These are phyloP conservation scores for Rotaria macrura DNA, from an alignment of 2,888 invertebrate genomes.

Conservation along the genomic window DNA sequence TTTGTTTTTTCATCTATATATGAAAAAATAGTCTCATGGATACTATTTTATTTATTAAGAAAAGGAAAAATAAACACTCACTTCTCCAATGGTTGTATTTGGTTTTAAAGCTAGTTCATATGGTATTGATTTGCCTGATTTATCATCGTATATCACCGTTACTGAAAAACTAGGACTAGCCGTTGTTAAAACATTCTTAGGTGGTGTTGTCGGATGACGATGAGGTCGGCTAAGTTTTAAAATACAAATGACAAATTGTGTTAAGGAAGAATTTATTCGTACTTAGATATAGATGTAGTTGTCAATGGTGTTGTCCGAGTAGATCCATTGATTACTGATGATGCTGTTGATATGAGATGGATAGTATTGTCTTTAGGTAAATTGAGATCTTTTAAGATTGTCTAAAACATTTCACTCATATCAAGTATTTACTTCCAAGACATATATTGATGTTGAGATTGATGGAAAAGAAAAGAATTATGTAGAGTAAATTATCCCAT, in stretches of 20 bases:
- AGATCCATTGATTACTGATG: not conserved
- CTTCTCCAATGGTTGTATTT: not conserved
- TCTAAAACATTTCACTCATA: not conserved
- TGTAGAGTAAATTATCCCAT: too few relatives aligned
- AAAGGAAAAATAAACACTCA: not conserved
- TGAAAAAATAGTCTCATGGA: not conserved
- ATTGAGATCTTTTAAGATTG: not conserved
- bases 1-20: slow-evolving; percentile 2
- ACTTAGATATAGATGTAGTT: not conserved
- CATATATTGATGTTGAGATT: not conserved
- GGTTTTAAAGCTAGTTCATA: not conserved
- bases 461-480: too few relatives aligned
- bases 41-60: not conserved
- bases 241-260: not conserved
- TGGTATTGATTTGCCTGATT: not conserved
- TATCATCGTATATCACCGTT: not conserved
- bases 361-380: not conserved
- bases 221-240: not conserved
- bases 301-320: not conserved
- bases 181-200: not conserved
- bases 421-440: not conserved
- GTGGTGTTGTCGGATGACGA: not conserved
- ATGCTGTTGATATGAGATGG: not conserved
- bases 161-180: not conserved
- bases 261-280: not conserved